Evolutionary conservation across 2,113 vertebrate species (phyloP).

Genomic region (Gracilinanus agilis): DNA sequence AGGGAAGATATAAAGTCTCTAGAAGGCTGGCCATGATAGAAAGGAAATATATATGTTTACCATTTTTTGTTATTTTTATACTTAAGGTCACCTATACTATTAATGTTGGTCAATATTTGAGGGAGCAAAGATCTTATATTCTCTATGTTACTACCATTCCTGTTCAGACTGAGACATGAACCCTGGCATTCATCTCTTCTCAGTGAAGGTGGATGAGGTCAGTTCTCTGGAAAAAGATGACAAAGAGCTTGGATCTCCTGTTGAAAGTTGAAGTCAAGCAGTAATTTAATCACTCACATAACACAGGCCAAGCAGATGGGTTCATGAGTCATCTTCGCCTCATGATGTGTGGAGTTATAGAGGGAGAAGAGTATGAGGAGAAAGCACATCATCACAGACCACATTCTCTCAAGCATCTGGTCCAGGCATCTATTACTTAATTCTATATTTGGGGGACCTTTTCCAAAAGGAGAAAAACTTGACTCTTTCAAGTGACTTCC

Average conservation of each 20-base stretch:
- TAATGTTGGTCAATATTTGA: background rate
- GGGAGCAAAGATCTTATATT: background rate
- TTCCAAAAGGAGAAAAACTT: background rate
- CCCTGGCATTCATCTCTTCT: background rate
- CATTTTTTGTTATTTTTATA: background rate
- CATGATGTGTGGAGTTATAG: background rate
- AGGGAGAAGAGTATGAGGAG: background rate
- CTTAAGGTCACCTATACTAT: background rate
- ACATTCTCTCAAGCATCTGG: background rate
- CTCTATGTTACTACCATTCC: background rate
- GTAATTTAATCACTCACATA: background rate
- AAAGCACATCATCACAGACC: background rate
- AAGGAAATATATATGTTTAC: background rate
- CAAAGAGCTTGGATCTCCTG: background rate
- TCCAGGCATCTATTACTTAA: background rate
- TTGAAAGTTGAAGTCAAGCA: background rate
- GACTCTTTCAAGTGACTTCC: too few relatives aligned
- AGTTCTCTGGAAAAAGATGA: background rate
- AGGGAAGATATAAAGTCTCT: background rate
- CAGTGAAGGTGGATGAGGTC: background rate
- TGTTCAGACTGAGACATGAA: background rate
- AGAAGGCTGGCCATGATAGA: background rate
- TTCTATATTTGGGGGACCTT: background rate
- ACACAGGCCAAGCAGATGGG: background rate
- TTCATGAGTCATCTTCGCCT: background rate